These are phyloP conservation scores for Paraescarpia echinospica DNA, from an alignment of 1,140 invertebrate genomes.

Conservation along the genomic window DNA sequence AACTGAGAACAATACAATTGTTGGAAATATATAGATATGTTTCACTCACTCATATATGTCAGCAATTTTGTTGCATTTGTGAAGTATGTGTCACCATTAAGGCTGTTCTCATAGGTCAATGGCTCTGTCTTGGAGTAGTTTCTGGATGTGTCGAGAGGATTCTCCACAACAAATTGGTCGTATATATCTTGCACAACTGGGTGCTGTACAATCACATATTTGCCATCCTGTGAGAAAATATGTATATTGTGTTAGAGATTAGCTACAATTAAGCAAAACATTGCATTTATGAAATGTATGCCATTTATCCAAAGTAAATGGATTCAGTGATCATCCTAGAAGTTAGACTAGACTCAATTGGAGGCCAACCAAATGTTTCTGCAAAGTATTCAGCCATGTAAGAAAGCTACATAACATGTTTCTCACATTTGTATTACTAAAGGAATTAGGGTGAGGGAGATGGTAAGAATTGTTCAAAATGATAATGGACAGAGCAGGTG, in stretches of 20 bases:
- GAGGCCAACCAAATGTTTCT: no score
- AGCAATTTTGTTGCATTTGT: background rate
- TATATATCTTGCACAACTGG: background rate
- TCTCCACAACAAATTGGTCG: background rate
- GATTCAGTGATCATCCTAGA: background rate
- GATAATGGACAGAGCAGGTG: background rate
- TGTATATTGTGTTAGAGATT: no score
- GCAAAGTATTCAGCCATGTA: no score
- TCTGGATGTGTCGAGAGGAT: background rate
- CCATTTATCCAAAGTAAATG: no score
- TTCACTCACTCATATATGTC: background rate
- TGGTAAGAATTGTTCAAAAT: no score
- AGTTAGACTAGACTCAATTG: conserved; percentile 36
- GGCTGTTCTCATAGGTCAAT: background rate
- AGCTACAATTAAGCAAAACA: no score
- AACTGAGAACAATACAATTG: no score
- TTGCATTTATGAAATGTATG: no score
- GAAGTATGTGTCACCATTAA: background rate
- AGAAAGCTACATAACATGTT: no score
- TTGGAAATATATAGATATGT: background rate
- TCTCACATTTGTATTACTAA: no score
- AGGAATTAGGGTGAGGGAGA: no score
- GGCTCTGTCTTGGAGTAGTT: background rate
- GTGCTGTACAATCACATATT: conserved; percentile 42
- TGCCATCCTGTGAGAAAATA: conserved; percentile 33